A percentile compares a stretch with the other conserved stretches of the same genome.
Evolutionary conservation across 2,888 invertebrate genomes (phyloP).

Genomic region (Amphipoea lucens): DNA sequence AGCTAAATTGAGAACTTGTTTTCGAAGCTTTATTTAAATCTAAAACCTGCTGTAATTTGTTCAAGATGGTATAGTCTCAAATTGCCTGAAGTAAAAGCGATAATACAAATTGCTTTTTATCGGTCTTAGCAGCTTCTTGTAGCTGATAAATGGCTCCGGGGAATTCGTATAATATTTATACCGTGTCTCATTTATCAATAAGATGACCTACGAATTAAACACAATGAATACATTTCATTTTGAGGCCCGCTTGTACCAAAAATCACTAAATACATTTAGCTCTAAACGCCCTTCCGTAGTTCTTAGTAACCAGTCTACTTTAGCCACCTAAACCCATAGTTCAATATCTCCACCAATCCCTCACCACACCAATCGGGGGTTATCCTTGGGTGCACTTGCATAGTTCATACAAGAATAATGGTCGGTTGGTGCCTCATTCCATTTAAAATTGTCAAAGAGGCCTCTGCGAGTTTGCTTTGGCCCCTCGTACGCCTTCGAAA

Average conservation of each 20-base stretch:
- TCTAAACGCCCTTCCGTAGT: too few relatives aligned
- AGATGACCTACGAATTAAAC: not conserved
- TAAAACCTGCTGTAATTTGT: not conserved
- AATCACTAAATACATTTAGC: not conserved
- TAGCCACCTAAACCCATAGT: too few relatives aligned
- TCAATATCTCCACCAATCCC: too few relatives aligned
- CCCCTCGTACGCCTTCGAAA: not conserved
- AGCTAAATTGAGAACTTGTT: not conserved
- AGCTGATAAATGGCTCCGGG: constrained; percentile 2
- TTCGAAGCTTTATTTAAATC: not conserved
- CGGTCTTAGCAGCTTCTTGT: constrained; percentile 11
- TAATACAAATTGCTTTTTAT: constrained; percentile 21
- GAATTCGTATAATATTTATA: not conserved
- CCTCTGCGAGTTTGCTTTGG: not conserved
- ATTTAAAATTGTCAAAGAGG: not conserved
- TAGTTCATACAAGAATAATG: not conserved
- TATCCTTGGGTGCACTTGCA: too few relatives aligned
- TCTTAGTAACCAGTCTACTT: too few relatives aligned
- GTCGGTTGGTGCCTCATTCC: not conserved
- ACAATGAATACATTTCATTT: not conserved
- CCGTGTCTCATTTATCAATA: not conserved
- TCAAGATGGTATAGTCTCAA: constrained; percentile 1
- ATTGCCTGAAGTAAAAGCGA: constrained; percentile 18
- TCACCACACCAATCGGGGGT: too few relatives aligned
- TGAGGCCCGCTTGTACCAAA: not conserved